Conservation (phyloP, 2,113 vertebrate genomes). For the Monarcha castaneiventris region DNA sequence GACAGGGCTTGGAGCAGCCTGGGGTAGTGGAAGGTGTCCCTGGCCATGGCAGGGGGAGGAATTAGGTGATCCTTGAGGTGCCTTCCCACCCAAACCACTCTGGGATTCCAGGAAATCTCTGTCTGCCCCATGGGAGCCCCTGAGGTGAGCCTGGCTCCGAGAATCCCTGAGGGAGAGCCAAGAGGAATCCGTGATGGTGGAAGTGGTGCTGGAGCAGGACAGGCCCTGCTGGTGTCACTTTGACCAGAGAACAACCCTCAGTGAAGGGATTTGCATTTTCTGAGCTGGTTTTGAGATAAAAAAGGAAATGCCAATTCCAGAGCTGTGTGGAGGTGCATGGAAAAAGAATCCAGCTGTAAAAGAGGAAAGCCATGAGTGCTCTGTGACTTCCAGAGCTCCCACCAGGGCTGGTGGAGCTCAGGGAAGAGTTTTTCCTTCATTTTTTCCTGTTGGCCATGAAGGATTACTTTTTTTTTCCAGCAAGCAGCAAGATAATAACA, state of each 20-base stretch:
- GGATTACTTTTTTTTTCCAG: background rate
- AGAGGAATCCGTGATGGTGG: rapidly evolving
- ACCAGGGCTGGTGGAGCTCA: background rate
- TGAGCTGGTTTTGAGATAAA: background rate
- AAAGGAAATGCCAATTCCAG: background rate
- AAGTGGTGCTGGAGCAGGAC: background rate
- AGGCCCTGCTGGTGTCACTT: background rate
- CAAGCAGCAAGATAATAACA: background rate
- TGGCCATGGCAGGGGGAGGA: background rate
- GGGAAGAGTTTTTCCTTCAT: background rate
- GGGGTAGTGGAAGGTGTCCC: background rate
- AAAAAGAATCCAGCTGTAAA: background rate
- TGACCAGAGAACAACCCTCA: background rate
- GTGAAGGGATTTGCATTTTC: background rate
- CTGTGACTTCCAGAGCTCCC: background rate
- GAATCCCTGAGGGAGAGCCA: background rate
- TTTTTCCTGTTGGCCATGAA: background rate
- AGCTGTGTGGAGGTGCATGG: background rate
- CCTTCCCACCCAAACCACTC: background rate
- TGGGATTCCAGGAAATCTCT: background rate
- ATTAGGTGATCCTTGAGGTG: background rate
- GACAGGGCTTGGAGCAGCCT: background rate
- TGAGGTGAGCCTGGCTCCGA: background rate
- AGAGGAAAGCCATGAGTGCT: background rate
- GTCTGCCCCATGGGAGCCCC: background rate